Evolutionary conservation across 2,888 invertebrate species (phyloP), one percentile per base, ranked within the genome.

Genomic region (Nomada flava): DNA sequence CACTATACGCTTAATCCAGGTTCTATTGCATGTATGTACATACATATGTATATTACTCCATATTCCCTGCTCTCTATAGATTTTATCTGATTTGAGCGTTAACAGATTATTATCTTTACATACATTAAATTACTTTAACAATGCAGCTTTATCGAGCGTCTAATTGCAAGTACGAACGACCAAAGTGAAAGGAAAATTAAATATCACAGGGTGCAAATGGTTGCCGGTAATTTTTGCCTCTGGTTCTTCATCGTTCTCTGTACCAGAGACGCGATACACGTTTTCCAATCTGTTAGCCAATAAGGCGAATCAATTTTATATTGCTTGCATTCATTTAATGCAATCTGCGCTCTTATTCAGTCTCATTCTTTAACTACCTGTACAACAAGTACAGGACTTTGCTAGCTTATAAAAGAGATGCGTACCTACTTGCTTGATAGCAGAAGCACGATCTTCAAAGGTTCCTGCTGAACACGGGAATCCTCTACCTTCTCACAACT

Each of bases 131-230:
- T n/a, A 65, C 76, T 84, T 84, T 53, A 77, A 63, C 47, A 75
- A 84, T 57, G 55, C 64, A 29, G 15, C 59, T 68, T 23, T 44
- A 65, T 65, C 47, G 29, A 60, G 23, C 36, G 44, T 13, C 15
- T 52, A 50, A 26, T 20, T 63, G 36, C 36, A 36, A 36, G 36
- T 36, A 50, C 67, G 36, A 59, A 20, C 26, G 20, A 52, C 74
- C 47, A 62, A 80, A 83, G 79, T 83, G 83, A 84, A 84, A 83
- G 79, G 79, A 42, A 83, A 83, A 83, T 84, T 80, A 80, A 63
- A 62, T 76, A 69, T 77, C 60, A 53, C 50, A 65, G 64, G 72
- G 55, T 69, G 68, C 55, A 83, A 84, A 84, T 83, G 64, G 68
- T 59, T 11, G 23, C 15, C 36, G 11, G n/a, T 2, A 69, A 50